Evolutionary conservation across 2,797 vertebrate genomes (phyloP).

Genomic region (Oreortyx pictus): DNA sequence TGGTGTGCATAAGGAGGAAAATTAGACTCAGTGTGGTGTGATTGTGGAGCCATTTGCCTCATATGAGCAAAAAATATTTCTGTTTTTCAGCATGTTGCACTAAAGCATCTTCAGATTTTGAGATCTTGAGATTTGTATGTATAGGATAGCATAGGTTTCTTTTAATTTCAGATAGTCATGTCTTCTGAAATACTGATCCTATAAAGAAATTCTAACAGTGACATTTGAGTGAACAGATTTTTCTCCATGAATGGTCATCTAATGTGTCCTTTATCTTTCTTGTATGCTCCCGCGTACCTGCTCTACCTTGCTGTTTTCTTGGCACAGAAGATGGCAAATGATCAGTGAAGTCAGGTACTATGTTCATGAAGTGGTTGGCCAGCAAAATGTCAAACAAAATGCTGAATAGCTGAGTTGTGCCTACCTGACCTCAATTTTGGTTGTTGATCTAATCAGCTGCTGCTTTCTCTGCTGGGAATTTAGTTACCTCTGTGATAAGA

Average conservation of each 20-base stretch:
- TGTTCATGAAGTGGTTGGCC: not conserved
- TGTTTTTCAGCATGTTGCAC: not conserved
- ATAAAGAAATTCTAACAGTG: accelerated
- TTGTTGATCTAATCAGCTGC: not conserved
- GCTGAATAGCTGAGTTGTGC: not conserved
- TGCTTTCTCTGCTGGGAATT: not conserved
- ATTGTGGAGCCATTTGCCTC: not conserved
- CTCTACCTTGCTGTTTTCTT: not conserved
- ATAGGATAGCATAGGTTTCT: not conserved
- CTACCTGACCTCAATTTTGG: not conserved
- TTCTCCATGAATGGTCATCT: not conserved
- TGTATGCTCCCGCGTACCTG: not conserved
- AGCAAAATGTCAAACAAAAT: not conserved
- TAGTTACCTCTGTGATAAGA: not conserved
- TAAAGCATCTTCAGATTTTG: not conserved
- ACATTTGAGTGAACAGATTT: not conserved
- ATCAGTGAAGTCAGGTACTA: not conserved
- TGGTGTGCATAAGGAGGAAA: not conserved
- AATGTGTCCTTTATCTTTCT: not conserved
- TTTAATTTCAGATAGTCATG: not conserved
- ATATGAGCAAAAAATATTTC: not conserved
- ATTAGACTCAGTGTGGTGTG: not conserved
- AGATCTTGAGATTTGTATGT: not conserved
- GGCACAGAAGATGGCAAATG: not conserved
- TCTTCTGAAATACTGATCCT: not conserved